Evolutionary conservation across 2,797 vertebrate species (phyloP), one percentile per base, ranked within the genome.

Genomic region (Smutsia gigantea): DNA sequence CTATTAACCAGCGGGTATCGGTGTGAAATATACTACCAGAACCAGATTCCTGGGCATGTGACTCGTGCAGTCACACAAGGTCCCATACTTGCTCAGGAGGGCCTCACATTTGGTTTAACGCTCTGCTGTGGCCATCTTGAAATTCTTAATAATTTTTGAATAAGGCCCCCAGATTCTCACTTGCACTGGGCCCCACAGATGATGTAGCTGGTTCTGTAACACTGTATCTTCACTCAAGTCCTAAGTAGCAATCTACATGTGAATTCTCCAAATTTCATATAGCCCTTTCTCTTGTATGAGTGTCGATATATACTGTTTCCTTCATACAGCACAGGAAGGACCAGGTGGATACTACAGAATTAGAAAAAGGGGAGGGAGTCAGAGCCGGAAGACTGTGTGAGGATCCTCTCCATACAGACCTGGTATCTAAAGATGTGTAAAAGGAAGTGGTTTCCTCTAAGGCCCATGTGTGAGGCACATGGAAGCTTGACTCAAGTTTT

Each of bases 131-230:
- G 37, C 39, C 17, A 49, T 75, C 31, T 85, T 92, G 71, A 87
- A 90, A 90, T 83, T 79, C 55, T 79, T 79, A 78, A 13, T 71
- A 63, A 53, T 27, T 88, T 94, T 79, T 87, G 17, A 92, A 93
- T 17, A 78, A 79, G 46, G 34, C 27, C 27, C 27, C 31, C 55
- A 25, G 0, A 34, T 75, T 86, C 91, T 89, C 25, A 66, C 71
- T 96, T 88, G 51, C 72, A 91, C 34, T 42, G 39, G 72, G 53
- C 31, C 13, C 55, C 10, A 51, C 39, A 86, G 69, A 46, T 91
- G 84, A 49, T 49, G 57, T 64, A 21, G 8, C 71, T 81, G 25
- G 42, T n/a, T 27, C 29, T 37, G 4, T 66, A 83, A 92, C 49
- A 75, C 1, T 34, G 63, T 11, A 72, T 59, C 49, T 92, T 89